Evolutionary conservation across 2,797 vertebrate species (phyloP).

Genomic region (Alcedo quadribrachys): DNA sequence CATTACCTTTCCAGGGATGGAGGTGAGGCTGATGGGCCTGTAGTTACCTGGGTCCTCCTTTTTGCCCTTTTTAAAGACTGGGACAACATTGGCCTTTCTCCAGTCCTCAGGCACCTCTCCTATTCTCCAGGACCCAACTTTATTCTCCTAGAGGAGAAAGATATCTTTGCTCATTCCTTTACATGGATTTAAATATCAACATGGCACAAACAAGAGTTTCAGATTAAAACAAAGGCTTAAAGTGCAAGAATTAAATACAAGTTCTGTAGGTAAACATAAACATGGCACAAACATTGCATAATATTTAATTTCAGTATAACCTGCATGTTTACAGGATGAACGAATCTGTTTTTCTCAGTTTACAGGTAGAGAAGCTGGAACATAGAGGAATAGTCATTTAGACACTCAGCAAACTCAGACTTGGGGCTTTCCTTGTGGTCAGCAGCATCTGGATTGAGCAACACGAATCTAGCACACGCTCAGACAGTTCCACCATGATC

Average conservation of each 20-base stretch:
- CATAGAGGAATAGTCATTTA: neutral
- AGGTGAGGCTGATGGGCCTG: no score
- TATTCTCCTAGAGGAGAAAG: neutral
- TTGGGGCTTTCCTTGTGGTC: neutral
- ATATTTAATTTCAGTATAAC: neutral
- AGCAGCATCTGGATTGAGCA: conserved; percentile 78
- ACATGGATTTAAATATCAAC: neutral
- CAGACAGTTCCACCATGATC: conserved; percentile 82
- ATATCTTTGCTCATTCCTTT: neutral
- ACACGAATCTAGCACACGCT: conserved; percentile 78
- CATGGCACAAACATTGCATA: neutral
- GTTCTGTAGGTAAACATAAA: neutral
- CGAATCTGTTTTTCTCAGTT: neutral
- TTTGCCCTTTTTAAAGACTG: no score
- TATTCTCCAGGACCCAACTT: neutral
- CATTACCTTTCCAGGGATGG: no score
- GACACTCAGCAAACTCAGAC: accelerated
- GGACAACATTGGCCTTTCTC: no score
- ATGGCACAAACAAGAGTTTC: neutral
- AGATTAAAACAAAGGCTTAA: neutral
- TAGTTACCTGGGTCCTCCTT: no score
- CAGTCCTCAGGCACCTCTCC: no score
- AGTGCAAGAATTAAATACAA: neutral
- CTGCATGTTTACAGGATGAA: neutral
- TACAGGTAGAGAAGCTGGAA: neutral